Base-by-base conservation (phyloP, 2,113 vertebrate genomes). In the Myotis lucifugus region DNA sequence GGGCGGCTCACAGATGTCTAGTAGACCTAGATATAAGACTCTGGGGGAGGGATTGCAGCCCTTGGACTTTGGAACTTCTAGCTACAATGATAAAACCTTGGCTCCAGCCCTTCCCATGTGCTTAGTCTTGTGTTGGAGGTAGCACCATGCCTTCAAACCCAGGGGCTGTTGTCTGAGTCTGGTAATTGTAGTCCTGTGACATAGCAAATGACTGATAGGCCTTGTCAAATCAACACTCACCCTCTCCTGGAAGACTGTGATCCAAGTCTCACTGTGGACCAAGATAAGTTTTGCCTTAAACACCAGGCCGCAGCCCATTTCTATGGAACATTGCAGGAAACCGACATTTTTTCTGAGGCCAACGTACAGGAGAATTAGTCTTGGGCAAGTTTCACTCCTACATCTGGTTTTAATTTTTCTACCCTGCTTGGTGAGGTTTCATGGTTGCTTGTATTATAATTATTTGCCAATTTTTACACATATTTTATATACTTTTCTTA, bases 341-440 rank as follows among this genome's bases (percentile, higher is more conserved):
- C 21, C 15, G 27, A n/a, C 14, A 52, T 72, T 61, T 77, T 29
- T 81, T 74, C 19, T 85, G 19, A 88, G 85, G 34, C n/a, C 74
- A 83, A n/a, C 3, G 56, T 88, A 40, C 6, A 89, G 19, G 70
- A 61, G 12, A 91, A 83, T 91, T 40, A 52, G 25, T 88, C 54
- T 89, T 85, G 27, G 46, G 40, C 18, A 93, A 83, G 12, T 93
- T 91, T 64, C 85, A 85, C 61, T 82, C 42, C 54, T 77, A 85
- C n/a, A 34, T 93, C 59, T 96, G 52, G 79, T 88, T 82, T 91
- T 95, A 92, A 81, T 94, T 94, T 85, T 48, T 46, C 37, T 88
- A 48, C 34, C 37, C 37, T 64, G n/a, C 69, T 87, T 87, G 34
- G 42, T 90, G 82, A 93, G 59, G 5, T 74, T 84, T 54, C 19